Percentiles rank a stretch among this genome's conserved stretches.
Evolutionary conservation across 2,113 vertebrate genomes (phyloP).

Genomic region (Chrysochloris asiatica): DNA sequence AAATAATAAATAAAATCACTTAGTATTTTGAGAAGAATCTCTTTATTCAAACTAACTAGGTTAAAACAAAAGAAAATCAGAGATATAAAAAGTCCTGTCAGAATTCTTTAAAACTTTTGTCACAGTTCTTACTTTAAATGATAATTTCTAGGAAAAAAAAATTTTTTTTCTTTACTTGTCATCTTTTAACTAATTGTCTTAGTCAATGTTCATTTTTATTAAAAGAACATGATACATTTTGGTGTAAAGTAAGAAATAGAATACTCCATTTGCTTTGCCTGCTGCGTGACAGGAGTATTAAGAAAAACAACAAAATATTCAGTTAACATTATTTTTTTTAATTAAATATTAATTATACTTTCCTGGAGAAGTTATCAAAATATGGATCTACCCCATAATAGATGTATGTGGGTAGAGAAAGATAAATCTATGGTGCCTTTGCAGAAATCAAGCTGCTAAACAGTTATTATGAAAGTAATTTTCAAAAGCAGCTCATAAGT

Average conservation of each 20-base stretch:
- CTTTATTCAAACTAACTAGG: background rate
- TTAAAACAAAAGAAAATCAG: background rate
- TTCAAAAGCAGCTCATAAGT: background rate
- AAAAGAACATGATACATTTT: background rate
- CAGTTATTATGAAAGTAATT: background rate
- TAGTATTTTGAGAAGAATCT: background rate
- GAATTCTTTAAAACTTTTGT: background rate
- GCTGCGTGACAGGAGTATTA: background rate
- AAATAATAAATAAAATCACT: background rate
- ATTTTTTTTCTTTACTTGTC: background rate
- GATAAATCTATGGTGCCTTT: background rate
- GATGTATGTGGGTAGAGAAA: background rate
- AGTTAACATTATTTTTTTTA: background rate
- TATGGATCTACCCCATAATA: background rate
- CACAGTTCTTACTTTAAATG: background rate
- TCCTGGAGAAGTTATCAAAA: background rate
- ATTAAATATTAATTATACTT: background rate
- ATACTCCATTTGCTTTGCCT: background rate
- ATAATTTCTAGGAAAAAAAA: background rate
- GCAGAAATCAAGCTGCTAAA: constrained; percentile 21
- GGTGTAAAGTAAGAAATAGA: background rate
- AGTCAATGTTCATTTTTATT: background rate
- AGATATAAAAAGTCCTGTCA: background rate
- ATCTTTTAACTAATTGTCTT: constrained; percentile 4
- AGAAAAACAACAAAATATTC: background rate